These are phyloP conservation scores for Aldrovandia affinis DNA, from an alignment of 2,797 vertebrate species.

Conservation along the genomic window DNA sequence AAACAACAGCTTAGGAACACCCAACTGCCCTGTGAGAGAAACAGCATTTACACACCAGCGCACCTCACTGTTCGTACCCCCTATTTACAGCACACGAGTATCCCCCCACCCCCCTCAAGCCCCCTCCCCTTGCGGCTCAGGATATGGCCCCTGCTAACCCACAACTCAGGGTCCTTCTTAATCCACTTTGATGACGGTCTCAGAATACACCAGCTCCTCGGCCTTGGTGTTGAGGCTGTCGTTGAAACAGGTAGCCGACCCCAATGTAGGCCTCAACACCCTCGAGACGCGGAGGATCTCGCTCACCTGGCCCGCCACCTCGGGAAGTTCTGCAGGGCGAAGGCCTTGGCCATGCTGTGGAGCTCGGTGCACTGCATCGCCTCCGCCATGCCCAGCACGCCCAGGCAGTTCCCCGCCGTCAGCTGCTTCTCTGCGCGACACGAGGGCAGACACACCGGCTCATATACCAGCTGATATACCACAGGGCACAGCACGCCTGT, in stretches of 20 bases:
- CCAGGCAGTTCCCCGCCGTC: conserved; percentile 95
- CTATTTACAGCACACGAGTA: neutral
- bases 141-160: too few species aligned
- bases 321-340: conserved; percentile 95
- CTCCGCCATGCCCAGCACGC: conserved; percentile 97
- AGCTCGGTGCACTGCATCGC: conserved; percentile 96
- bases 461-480: neutral
- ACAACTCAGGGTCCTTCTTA: conserved; percentile 92
- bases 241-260: conserved; percentile 92
- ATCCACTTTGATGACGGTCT: conserved; percentile 97
- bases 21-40: too few species aligned
- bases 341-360: conserved; percentile 98
- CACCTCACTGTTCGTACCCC: neutral
- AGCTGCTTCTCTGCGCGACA: conserved; percentile 88
- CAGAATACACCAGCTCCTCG: conserved; percentile 95
- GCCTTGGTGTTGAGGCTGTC: conserved; percentile 98
- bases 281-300: conserved; percentile 95
- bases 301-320: conserved; percentile 91
- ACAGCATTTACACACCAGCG: too few species aligned
- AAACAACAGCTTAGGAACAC: too few species aligned
- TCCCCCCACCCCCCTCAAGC: conserved; percentile 74
- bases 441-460: neutral
- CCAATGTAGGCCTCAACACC: conserved; percentile 92
- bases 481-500: too few species aligned
- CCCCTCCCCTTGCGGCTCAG: conserved; percentile 78